These are phyloP conservation scores for Tyria jacobaeae DNA, from an alignment of 2,888 invertebrate species.

Conservation along the genomic window DNA sequence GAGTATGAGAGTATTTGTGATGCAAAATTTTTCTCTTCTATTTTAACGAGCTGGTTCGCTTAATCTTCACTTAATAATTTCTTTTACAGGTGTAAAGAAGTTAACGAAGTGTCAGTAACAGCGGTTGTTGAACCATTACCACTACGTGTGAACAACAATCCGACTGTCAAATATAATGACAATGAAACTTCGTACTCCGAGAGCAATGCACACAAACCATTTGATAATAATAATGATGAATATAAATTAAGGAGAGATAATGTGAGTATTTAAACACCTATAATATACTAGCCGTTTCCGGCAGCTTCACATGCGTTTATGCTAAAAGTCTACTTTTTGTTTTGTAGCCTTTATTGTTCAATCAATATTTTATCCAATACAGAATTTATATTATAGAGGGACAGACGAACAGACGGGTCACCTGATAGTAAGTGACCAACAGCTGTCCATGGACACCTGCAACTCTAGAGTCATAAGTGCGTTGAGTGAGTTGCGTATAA, in stretches of 20 bases:
- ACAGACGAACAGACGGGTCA: too few relatives aligned
- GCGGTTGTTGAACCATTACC: slow-evolving; percentile 61
- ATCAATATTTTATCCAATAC: too few relatives aligned
- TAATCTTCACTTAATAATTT: background rate
- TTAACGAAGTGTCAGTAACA: slow-evolving; percentile 72
- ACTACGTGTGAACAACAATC: slow-evolving; percentile 63
- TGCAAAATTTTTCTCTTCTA: background rate
- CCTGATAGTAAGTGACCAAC: too few relatives aligned
- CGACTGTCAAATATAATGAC: slow-evolving; percentile 69
- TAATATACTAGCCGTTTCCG: too few relatives aligned
- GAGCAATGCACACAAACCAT: slow-evolving; percentile 63
- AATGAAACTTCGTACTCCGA: slow-evolving; percentile 75
- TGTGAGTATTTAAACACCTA: slow-evolving; percentile 57
- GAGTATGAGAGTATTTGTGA: too few relatives aligned
- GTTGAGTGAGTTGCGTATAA: too few relatives aligned
- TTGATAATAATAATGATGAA: slow-evolving; percentile 76
- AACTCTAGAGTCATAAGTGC: too few relatives aligned
- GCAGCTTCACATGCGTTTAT: too few relatives aligned
- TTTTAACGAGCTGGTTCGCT: background rate
- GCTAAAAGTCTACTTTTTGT: too few relatives aligned
- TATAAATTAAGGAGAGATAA: slow-evolving; percentile 69
- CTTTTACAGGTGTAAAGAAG: slow-evolving; percentile 71
- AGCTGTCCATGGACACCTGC: too few relatives aligned
- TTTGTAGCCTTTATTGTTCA: too few relatives aligned
- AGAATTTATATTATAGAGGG: too few relatives aligned